A percentile compares a stretch with the other conserved stretches of the same genome.
Evolutionary conservation across 2,888 invertebrate species (phyloP).

Genomic region (Nymphalis urticae): DNA sequence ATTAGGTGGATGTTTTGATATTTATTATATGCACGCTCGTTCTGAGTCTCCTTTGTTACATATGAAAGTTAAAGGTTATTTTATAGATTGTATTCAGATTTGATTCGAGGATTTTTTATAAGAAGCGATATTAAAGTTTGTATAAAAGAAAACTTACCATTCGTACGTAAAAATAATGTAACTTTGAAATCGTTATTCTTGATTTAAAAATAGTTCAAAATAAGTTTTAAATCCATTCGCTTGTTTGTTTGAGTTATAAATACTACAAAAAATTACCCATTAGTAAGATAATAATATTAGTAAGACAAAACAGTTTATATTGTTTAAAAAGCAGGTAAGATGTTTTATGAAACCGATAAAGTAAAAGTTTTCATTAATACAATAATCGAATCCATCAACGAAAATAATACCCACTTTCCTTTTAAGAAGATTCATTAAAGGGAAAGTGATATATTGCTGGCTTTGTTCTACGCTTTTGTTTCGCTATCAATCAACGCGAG

Average conservation of each 20-base stretch:
- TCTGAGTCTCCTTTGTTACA: conserved; percentile 3
- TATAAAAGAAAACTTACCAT: no score
- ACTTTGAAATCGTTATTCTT: no score
- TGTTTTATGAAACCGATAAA: not conserved
- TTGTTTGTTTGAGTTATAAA: no score
- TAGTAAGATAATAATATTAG: no score
- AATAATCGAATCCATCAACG: conserved; percentile 24
- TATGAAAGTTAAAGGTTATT: not conserved
- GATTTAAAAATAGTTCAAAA: no score
- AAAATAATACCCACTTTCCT: conserved; percentile 28
- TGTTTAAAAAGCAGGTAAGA: not conserved
- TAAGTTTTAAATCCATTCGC: no score
- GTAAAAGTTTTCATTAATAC: conserved; percentile 18
- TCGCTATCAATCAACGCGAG: conserved; percentile 37
- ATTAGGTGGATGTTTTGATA: conserved; percentile 18
- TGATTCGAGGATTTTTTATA: no score
- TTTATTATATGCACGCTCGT: conserved; percentile 13
- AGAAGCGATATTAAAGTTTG: no score
- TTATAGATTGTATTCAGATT: not conserved
- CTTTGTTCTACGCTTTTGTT: conserved; percentile 43
- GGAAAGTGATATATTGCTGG: conserved; percentile 31
- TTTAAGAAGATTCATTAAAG: conserved; percentile 34
- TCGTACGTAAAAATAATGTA: no score
- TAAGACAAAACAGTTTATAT: not conserved
- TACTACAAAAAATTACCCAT: no score